Conservation (phyloP, 2,113 vertebrate species). For the Pao palembangensis region DNA sequence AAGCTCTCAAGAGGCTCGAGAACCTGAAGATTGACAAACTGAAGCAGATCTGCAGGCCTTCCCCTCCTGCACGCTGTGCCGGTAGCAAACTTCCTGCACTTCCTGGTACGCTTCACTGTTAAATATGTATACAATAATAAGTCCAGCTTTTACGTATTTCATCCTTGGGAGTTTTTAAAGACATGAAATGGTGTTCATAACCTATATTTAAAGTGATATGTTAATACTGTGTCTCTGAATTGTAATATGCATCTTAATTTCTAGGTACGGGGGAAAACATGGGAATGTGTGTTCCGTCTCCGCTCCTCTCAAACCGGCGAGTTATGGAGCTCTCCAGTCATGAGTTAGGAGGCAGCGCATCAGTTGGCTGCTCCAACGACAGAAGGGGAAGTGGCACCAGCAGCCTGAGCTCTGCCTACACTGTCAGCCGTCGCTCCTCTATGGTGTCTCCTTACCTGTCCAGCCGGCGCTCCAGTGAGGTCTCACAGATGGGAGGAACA, state of each 20-base stretch:
- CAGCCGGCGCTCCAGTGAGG: conserved; percentile 79
- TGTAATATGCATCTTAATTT: not conserved
- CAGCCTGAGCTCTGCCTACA: conserved; percentile 92
- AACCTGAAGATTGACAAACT: conserved; percentile 93
- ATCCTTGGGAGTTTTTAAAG: too few species aligned
- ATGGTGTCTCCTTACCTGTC: conserved; percentile 82
- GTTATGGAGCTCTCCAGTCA: conserved; percentile 76
- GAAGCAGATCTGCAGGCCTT: conserved; percentile 84
- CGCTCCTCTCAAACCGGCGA: conserved; percentile 76
- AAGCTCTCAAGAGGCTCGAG: conserved; percentile 87
- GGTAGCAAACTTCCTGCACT: conserved; percentile 82
- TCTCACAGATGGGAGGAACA: conserved; percentile 66
- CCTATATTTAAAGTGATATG: not conserved
- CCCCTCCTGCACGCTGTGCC: conserved; percentile 72
- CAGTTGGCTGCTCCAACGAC: conserved; percentile 70
- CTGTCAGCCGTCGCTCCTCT: conserved; percentile 90
- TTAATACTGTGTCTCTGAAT: not conserved
- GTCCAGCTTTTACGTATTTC: too few species aligned
- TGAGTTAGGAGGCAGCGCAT: conserved; percentile 56
- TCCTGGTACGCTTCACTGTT: conserved; percentile 69
- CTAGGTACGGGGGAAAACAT: conserved; percentile 75
- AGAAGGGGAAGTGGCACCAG: conserved; percentile 89
- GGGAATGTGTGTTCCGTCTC: conserved; percentile 67
- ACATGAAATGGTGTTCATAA: not conserved
- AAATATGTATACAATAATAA: not conserved